These are phyloP conservation scores for Trichonephila clavata DNA, from an alignment of 1,140 invertebrate species.

Conservation along the genomic window DNA sequence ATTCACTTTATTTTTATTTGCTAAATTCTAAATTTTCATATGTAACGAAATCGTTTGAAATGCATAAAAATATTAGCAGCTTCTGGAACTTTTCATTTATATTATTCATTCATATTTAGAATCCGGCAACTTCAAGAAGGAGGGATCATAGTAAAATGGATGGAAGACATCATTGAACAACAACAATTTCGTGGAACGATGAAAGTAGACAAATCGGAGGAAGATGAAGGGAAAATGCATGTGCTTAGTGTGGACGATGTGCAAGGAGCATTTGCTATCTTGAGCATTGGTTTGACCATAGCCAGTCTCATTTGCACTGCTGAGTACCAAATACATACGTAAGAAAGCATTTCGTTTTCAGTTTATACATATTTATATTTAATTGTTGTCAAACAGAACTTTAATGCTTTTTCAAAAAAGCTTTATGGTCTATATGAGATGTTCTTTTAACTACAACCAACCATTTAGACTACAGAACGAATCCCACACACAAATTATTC, in stretches of 20 bases:
- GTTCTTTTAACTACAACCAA: too few species aligned
- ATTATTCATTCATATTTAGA: neutral
- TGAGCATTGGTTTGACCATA: conserved; percentile 35
- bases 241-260: conserved; percentile 50
- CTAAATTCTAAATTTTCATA: too few species aligned
- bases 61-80: too few species aligned
- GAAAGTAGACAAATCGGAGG: neutral
- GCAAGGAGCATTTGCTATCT: conserved; percentile 63
- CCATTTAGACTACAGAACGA: too few species aligned
- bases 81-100: neutral
- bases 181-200: neutral
- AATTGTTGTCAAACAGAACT: too few species aligned
- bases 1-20: too few species aligned
- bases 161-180: conserved; percentile 41
- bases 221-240: conserved; percentile 25
- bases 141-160: conserved; percentile 53
- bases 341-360: neutral
- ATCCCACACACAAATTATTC: too few species aligned
- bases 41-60: too few species aligned
- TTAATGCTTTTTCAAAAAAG: too few species aligned
- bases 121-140: conserved; percentile 57
- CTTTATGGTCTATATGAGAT: too few species aligned
- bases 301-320: neutral
- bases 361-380: too few species aligned
- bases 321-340: conserved; percentile 5